phyloP scores from a whole-genome alignment of 2,113 vertebrate species.

The Pseudonaja textilis region DNA sequence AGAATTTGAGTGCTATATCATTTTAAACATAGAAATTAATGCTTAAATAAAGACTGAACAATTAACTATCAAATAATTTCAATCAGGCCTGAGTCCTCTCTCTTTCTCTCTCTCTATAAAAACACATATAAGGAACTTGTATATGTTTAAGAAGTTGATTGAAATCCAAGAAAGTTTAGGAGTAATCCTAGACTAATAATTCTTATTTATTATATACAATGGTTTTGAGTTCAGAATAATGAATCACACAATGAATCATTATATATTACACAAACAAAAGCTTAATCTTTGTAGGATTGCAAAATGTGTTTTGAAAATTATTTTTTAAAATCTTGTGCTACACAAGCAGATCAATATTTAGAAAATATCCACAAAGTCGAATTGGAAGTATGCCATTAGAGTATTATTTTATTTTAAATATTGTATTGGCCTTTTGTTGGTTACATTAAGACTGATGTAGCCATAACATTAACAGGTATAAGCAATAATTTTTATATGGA shows the following conservation, averaged over 20 bases:
- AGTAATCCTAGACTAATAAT: slow-evolving; percentile 34
- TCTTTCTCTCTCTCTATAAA: not conserved
- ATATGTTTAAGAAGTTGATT: slow-evolving; percentile 10
- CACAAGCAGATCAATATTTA: slow-evolving; percentile 15
- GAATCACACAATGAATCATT: slow-evolving; percentile 36
- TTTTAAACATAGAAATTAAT: slow-evolving; percentile 52
- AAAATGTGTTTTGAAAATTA: not conserved
- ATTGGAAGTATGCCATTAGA: slow-evolving; percentile 21
- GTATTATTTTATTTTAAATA: not conserved
- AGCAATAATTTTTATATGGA: not conserved
- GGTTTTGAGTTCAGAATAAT: slow-evolving; percentile 32
- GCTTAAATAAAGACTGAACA: slow-evolving; percentile 50
- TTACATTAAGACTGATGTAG: not conserved
- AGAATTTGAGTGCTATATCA: slow-evolving; percentile 50
- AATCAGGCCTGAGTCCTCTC: slow-evolving; percentile 59
- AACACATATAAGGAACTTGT: not conserved
- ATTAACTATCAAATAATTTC: slow-evolving; percentile 58
- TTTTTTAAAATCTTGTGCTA: slow-evolving; percentile 36
- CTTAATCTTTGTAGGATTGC: not conserved
- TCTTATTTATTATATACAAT: slow-evolving; percentile 35
- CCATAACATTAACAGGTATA: not conserved
- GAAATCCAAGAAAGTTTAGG: slow-evolving; percentile 30
- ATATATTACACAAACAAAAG: slow-evolving; percentile 38
- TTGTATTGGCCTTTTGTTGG: not conserved
- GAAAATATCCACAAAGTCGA: slow-evolving; percentile 7